These are phyloP conservation scores for Spinibarbus caldwelli DNA, from an alignment of 2,797 vertebrate species.

Conservation along the genomic window DNA sequence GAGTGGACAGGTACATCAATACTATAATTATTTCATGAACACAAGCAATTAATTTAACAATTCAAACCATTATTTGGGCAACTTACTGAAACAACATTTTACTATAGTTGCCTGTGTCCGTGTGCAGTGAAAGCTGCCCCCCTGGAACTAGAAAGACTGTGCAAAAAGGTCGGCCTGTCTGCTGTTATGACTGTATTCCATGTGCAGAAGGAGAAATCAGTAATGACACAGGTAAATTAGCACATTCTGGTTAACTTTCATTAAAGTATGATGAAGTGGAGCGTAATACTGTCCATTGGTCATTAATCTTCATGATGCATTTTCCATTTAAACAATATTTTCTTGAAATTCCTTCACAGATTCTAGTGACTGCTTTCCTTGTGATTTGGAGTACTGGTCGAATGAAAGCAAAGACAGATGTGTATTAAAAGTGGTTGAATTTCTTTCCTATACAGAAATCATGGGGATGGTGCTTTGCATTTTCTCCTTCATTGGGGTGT, in stretches of 20 bases:
- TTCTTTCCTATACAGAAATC: constrained; percentile 47
- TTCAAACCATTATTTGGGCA: neutral
- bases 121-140: constrained; percentile 71
- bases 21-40: neutral
- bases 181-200: constrained; percentile 52
- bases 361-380: constrained; percentile 46
- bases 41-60: neutral
- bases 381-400: constrained; percentile 45
- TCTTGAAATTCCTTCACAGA: constrained; percentile 38
- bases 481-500: constrained; percentile 48
- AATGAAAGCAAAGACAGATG: constrained; percentile 50
- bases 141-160: constrained; percentile 71
- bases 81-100: neutral
- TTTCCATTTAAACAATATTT: neutral
- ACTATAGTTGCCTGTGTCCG: constrained; percentile 65
- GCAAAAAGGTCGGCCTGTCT: constrained; percentile 72
- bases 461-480: constrained; percentile 49
- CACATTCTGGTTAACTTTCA: neutral
- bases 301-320: neutral
- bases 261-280: neutral
- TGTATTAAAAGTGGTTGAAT: constrained; percentile 56
- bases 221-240: constrained; percentile 71
- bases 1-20: constrained; percentile 57
- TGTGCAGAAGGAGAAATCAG: constrained; percentile 75
- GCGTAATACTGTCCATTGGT: neutral